Evolutionary conservation across 2,888 invertebrate genomes (phyloP), one percentile per base, ranked within the genome.

Genomic region (Nycteola revayana): DNA sequence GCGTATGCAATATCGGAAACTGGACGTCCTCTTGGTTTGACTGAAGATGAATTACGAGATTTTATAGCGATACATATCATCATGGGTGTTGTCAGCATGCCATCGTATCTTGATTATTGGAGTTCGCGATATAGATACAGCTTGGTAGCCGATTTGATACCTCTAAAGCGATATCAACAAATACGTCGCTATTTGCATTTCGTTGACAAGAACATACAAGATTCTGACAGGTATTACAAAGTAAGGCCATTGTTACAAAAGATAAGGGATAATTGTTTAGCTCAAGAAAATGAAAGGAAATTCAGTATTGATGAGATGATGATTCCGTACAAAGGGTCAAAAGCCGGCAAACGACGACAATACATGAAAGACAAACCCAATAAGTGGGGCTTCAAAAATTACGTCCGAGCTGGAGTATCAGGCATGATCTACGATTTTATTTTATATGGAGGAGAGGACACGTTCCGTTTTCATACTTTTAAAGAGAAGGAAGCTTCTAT

Each of bases 121-220:
- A 14, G 14, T 14, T 14, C 5, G 14, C 5, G 14, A 14, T 14
- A 14, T 5, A 2, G 5, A 14, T 2, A 2, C 14, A 14, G 5
- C 5, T 5, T 3, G 3, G 40, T 66, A 14, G 57, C 62, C 4
- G 42, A 55, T 25, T 9, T 60, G 10, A 64, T 69, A 61, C 22
- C 44, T 11, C 27, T 58, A 34, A 53, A 60, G 36, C 27, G 57
- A 6, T 66, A 53, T 32, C 38, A 61, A 44, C 26, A 52, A 31
- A 56, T 64, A 11, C 41, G 60, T 8, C 22, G 50, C n/a, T 38
- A 26, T 29, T 5, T 64, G 3, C 65, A 66, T 38, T 69, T 64
- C 35, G 43, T 20, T 6, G 48, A 66, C 28, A 66, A 66, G 35
- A 44, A 9, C 10, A 10, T 33, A 9, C 39, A 47, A 3, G 39